phyloP scores from a whole-genome alignment of 2,888 invertebrate genomes.

The Tenthredo amoena region DNA sequence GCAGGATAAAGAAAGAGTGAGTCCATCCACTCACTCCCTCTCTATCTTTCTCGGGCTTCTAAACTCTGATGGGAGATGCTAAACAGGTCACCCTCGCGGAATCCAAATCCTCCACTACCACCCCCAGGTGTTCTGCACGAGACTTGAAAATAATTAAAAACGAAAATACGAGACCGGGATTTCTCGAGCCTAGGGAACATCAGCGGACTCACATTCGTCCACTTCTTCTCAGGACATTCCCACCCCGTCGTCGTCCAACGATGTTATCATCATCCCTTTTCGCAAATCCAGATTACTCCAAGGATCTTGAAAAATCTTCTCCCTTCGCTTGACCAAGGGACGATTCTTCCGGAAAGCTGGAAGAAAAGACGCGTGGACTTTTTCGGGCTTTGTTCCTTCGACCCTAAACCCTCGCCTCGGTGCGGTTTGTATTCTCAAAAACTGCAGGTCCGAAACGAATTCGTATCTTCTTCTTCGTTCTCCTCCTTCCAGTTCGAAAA shows the following conservation, averaged over 20 bases:
- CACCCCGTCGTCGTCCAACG: background rate
- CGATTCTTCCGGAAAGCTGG: background rate
- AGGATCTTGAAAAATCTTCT: background rate
- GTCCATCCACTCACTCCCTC: background rate
- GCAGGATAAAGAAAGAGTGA: background rate
- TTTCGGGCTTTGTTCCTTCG: background rate
- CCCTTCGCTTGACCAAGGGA: background rate
- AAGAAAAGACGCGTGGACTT: background rate
- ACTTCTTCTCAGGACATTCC: background rate
- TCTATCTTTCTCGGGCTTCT: background rate
- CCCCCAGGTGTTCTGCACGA: background rate
- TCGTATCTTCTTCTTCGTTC: background rate
- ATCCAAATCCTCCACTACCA: background rate
- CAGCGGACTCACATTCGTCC: background rate
- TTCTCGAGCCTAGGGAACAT: too few species aligned
- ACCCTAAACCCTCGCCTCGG: background rate
- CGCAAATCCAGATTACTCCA: background rate
- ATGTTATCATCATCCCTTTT: background rate
- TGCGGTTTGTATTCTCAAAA: background rate
- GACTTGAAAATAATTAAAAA: background rate
- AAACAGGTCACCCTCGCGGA: constrained; percentile 24
- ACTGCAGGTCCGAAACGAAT: background rate
- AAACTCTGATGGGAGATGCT: constrained; percentile 8
- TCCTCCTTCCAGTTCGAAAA: background rate
- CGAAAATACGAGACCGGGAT: background rate